A percentile compares a stretch with the other conserved stretches of the same genome.
phyloP scores from a whole-genome alignment of 2,113 vertebrate genomes.

The Solenodon paradoxus region DNA sequence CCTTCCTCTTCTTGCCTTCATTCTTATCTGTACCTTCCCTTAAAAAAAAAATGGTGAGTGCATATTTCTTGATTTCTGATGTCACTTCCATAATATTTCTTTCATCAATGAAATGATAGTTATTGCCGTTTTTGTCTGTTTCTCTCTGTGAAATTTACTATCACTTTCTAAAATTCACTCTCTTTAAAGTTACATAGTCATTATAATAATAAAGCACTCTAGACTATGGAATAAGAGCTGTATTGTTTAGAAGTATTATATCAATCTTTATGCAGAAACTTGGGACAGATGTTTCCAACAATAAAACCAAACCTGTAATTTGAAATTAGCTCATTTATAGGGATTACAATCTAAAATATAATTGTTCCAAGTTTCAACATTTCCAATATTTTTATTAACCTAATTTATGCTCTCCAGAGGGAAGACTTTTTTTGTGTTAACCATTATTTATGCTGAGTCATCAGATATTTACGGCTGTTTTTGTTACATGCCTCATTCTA shows the following conservation, averaged over 20 bases:
- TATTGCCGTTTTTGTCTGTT: not conserved
- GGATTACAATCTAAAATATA: not conserved
- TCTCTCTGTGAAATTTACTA: not conserved
- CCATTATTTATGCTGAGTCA: conserved; percentile 64
- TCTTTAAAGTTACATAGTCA: not conserved
- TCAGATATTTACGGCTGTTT: conserved; percentile 76
- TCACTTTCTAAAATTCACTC: not conserved
- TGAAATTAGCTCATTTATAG: not conserved
- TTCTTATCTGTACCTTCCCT: too few species aligned
- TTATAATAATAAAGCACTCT: not conserved
- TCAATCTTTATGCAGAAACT: not conserved
- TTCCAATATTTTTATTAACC: not conserved
- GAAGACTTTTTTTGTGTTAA: not conserved
- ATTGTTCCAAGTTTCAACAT: not conserved
- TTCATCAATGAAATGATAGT: not conserved
- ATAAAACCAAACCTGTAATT: not conserved
- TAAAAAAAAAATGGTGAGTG: too few species aligned
- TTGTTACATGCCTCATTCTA: conserved; percentile 71
- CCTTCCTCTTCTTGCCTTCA: too few species aligned
- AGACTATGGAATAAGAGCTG: not conserved
- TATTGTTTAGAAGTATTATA: not conserved
- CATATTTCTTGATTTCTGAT: not conserved
- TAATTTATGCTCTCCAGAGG: not conserved
- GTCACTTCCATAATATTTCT: not conserved
- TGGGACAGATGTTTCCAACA: not conserved